Evolutionary conservation across 2,113 vertebrate species (phyloP).

Genomic region (Herpailurus yagouaroundi): DNA sequence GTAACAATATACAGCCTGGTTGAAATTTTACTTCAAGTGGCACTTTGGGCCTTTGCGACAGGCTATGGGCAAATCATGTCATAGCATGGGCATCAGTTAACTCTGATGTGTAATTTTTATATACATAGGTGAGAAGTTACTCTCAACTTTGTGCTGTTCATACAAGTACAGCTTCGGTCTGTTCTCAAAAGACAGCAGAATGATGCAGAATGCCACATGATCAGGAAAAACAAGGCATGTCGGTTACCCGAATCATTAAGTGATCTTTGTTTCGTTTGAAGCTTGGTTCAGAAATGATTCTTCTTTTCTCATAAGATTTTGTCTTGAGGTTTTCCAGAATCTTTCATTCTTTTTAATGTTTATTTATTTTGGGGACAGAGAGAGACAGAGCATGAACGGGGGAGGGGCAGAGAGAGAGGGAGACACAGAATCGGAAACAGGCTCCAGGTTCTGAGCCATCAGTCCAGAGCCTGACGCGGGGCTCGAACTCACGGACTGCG

Average conservation of each 20-base stretch:
- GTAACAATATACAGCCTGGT: background rate
- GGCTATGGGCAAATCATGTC: background rate
- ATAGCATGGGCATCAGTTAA: background rate
- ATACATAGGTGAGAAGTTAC: background rate
- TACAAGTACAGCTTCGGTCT: background rate
- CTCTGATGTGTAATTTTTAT: background rate
- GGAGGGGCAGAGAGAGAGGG: too few species aligned
- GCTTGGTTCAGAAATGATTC: background rate
- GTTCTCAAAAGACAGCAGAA: background rate
- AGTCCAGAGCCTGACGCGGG: too few species aligned
- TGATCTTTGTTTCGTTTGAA: background rate
- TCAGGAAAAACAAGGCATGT: background rate
- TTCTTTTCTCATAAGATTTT: background rate
- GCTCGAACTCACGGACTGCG: too few species aligned
- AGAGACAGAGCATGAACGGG: too few species aligned
- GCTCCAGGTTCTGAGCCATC: too few species aligned
- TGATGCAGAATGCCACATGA: background rate
- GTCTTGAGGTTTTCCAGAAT: background rate
- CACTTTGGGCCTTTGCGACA: background rate
- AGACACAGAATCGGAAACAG: too few species aligned
- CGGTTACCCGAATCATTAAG: background rate
- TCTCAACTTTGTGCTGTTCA: background rate
- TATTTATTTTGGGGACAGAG: too few species aligned
- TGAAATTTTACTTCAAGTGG: background rate
- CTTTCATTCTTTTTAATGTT: conserved; percentile 23